A percentile compares a stretch with the other conserved stretches of the same genome.
Conservation (phyloP, 2,113 vertebrate genomes). For the Oncorhynchus mykiss region DNA sequence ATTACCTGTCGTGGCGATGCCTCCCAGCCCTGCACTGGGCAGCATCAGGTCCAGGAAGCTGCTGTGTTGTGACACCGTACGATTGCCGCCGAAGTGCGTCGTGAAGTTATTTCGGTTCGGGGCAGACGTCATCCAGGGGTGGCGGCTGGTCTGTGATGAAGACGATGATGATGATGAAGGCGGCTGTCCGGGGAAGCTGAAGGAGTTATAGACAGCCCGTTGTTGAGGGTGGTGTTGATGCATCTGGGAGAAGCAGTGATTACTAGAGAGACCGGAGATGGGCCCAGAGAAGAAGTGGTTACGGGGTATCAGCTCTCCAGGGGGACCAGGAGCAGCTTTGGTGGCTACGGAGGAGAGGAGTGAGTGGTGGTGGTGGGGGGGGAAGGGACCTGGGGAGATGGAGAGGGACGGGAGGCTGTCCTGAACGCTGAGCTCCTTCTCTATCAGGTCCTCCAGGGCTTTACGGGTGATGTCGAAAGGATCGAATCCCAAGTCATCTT, state of each 20-base stretch:
- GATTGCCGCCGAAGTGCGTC: conserved; percentile 19
- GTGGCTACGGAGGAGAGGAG: neutral
- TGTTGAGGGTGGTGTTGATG: conserved; percentile 62
- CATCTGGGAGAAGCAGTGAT: conserved; percentile 82
- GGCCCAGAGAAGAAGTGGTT: conserved; percentile 77
- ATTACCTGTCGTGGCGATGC: conserved; percentile 88
- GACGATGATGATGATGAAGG: conserved; percentile 75
- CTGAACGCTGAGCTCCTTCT: conserved; percentile 90
- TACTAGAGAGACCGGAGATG: conserved; percentile 51
- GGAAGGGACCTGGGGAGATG: conserved; percentile 67
- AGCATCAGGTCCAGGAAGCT: conserved; percentile 91
- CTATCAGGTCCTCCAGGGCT: conserved; percentile 92
- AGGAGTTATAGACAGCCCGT: conserved; percentile 87
- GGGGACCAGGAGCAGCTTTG: conserved; percentile 35
- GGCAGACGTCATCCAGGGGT: conserved; percentile 87
- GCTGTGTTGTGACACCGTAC: conserved; percentile 78
- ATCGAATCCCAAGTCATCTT: conserved; percentile 91
- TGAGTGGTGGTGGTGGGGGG: conserved; percentile 76
- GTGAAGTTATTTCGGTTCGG: conserved; percentile 82
- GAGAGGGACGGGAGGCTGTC: conserved; percentile 73
- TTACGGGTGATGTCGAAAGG: conserved; percentile 91
- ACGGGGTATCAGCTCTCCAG: conserved; percentile 67
- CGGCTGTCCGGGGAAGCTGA: conserved; percentile 85
- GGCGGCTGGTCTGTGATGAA: conserved; percentile 81
- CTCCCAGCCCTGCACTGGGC: conserved; percentile 86